Evolutionary conservation across 1,140 invertebrate species (phyloP).

Genomic region (Drosophila arizonae): DNA sequence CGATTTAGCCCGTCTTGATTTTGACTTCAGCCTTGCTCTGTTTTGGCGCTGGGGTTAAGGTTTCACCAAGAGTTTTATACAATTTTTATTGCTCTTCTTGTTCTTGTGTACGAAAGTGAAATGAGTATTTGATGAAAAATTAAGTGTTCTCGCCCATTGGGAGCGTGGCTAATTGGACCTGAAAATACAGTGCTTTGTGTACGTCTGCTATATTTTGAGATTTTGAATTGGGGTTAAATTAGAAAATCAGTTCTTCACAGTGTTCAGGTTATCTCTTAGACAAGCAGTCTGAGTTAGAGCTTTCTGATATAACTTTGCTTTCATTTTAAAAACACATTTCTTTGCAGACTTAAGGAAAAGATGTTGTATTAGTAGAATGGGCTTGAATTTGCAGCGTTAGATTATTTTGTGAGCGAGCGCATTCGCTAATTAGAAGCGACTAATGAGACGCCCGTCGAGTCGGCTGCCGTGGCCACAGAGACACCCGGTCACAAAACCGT

Average conservation of each 20-base stretch:
- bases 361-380: slow-evolving; percentile 25
- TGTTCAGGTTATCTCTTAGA: no score
- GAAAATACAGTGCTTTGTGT: no score
- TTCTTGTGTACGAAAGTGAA: slow-evolving; percentile 17
- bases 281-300: no score
- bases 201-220: no score
- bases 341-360: slow-evolving; percentile 31
- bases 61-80: background rate
- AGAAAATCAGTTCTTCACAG: no score
- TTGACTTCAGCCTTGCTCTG: slow-evolving; percentile 18
- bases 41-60: slow-evolving; percentile 36
- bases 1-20: slow-evolving; percentile 33
- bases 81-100: background rate
- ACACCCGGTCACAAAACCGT: slow-evolving; percentile 10
- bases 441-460: slow-evolving; percentile 51
- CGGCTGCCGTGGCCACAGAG: slow-evolving; percentile 21
- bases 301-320: no score
- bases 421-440: slow-evolving; percentile 59
- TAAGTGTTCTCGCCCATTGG: no score
- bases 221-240: no score
- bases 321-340: slow-evolving; percentile 27
- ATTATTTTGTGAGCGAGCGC: slow-evolving; percentile 16
- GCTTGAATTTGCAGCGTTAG: slow-evolving; percentile 14
- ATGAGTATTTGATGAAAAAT: no score
- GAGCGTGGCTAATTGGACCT: no score